phyloP scores from a whole-genome alignment of 2,888 invertebrate species.

The Drosophila setosimentum region DNA sequence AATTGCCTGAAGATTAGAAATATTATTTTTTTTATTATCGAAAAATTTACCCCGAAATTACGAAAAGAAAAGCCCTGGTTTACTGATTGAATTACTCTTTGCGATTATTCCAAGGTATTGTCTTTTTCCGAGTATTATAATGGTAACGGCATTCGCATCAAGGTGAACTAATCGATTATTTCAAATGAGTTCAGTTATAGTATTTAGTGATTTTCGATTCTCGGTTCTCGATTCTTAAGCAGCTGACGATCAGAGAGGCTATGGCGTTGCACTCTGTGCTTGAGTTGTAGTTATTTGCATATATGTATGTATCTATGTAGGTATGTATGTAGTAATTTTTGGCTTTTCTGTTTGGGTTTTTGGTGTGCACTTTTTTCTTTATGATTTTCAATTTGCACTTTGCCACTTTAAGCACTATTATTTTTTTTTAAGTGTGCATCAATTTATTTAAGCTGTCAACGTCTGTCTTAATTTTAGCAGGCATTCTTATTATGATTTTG shows the following conservation, averaged over 20 bases:
- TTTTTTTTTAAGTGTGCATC: constrained; percentile 15
- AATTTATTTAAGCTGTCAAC: constrained; percentile 35
- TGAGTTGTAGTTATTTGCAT: constrained; percentile 24
- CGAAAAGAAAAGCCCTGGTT: too few species aligned
- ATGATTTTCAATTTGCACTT: constrained; percentile 39
- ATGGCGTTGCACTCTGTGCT: background rate
- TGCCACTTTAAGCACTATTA: constrained; percentile 17
- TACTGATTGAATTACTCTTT: background rate
- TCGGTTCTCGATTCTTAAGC: constrained; percentile 14
- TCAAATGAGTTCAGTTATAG: constrained; percentile 39
- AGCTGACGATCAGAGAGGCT: constrained; percentile 9
- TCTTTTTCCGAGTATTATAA: background rate
- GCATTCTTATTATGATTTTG: constrained; percentile 29
- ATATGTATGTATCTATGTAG: constrained; percentile 18
- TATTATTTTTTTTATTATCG: too few species aligned
- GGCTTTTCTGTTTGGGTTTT: constrained; percentile 30
- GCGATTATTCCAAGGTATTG: background rate
- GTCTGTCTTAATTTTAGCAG: constrained; percentile 21
- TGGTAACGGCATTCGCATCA: constrained; percentile 20
- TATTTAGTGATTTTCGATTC: constrained; percentile 31
- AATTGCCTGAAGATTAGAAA: too few species aligned
- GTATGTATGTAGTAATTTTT: constrained; percentile 26
- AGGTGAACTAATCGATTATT: constrained; percentile 66
- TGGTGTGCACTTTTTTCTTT: constrained; percentile 17
- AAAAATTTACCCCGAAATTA: too few species aligned